Percentiles rank a stretch among this genome's conserved stretches.
Evolutionary conservation across 2,113 vertebrate genomes (phyloP).

Genomic region (Synodontis membranacea): DNA sequence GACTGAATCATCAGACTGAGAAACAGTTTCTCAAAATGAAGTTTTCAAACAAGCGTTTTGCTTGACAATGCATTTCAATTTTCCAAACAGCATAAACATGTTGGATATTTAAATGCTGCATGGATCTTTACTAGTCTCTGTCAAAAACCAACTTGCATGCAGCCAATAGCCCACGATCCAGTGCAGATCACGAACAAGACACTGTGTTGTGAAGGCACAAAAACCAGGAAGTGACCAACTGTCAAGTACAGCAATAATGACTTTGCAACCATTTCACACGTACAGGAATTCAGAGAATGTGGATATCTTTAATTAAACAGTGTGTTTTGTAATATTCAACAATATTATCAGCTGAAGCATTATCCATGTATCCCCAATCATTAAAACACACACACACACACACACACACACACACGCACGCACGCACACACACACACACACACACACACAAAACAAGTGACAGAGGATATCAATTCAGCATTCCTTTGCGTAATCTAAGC

Average conservation of each 20-base stretch:
- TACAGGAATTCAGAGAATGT: conserved; percentile 24
- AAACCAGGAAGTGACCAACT: background rate
- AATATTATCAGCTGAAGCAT: conserved; percentile 27
- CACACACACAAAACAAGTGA: background rate
- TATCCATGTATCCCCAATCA: too few species aligned
- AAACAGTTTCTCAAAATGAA: conserved; percentile 57
- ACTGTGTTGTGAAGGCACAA: background rate
- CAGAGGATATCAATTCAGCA: background rate
- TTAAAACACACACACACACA: conserved; percentile 1
- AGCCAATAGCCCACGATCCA: background rate
- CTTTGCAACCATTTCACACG: background rate
- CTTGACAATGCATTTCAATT: conserved; percentile 61
- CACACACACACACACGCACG: conserved; percentile 4
- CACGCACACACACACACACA: background rate
- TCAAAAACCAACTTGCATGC: background rate
- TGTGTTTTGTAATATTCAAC: conserved; percentile 3
- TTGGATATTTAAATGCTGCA: conserved; percentile 33
- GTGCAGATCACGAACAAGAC: background rate
- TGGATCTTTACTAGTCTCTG: background rate
- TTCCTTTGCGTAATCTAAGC: background rate
- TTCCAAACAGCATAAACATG: conserved; percentile 55
- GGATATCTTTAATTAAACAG: background rate
- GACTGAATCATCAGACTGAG: conserved; percentile 66
- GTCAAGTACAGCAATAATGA: background rate
- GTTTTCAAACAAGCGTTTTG: conserved; percentile 64